Conservation (phyloP, 1,140 invertebrate species). For the Ceratina australensis region DNA sequence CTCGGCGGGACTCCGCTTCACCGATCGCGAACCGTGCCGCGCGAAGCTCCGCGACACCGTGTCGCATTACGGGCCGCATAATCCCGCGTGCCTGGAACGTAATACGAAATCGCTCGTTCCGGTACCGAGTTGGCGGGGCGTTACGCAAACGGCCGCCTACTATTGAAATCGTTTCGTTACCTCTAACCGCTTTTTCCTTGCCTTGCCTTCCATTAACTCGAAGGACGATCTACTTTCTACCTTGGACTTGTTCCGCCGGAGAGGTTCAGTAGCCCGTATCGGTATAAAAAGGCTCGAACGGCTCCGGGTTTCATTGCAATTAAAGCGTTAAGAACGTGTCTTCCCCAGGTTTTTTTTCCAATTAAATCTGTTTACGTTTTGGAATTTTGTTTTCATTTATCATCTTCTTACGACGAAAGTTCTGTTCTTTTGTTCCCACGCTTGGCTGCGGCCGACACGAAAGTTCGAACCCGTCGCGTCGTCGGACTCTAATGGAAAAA, state of each 20-base stretch:
- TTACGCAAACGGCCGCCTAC: constrained; percentile 11
- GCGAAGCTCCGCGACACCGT: constrained; percentile 19
- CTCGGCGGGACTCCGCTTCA: constrained; percentile 19
- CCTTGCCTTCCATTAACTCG: not conserved
- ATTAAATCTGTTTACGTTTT: not conserved
- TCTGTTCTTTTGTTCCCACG: too few relatives aligned
- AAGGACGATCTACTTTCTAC: not conserved
- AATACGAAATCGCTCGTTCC: constrained; percentile 30
- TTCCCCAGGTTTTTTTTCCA: not conserved
- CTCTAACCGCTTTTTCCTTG: not conserved
- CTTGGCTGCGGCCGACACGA: too few relatives aligned
- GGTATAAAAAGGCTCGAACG: not conserved
- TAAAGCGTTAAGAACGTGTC: not conserved
- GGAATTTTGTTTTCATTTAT: not conserved
- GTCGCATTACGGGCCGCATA: constrained; percentile 35
- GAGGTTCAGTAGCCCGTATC: not conserved
- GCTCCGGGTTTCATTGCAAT: not conserved
- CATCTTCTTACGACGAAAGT: too few relatives aligned
- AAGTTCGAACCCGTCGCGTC: not conserved
- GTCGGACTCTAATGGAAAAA: not conserved
- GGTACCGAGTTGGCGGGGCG: constrained; percentile 4
- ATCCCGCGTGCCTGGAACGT: constrained; percentile 24
- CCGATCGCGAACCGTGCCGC: constrained; percentile 4
- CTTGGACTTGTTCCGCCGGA: not conserved
- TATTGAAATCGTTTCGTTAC: constrained; percentile 1